Evolutionary conservation across 2,113 vertebrate species (phyloP).

Genomic region (Platanista minor): DNA sequence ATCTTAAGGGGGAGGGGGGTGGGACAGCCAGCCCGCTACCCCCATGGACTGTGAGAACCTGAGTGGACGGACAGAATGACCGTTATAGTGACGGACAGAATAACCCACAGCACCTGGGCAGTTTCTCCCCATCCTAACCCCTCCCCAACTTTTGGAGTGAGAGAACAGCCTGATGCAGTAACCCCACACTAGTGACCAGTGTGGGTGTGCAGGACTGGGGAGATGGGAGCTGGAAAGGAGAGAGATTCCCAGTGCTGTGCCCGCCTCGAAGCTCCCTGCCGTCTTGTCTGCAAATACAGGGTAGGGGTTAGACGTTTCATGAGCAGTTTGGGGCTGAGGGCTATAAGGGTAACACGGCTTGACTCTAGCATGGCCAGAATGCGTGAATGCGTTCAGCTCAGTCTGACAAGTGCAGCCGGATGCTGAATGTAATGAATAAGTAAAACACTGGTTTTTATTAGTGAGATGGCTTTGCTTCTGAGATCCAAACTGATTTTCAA

Average conservation of each 20-base stretch:
- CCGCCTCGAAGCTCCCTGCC: no score
- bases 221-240: not conserved
- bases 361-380: accelerated
- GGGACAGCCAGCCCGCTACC: no score
- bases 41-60: not conserved
- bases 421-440: not conserved
- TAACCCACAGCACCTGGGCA: no score
- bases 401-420: accelerated
- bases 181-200: not conserved
- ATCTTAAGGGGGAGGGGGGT: not conserved
- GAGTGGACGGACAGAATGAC: not conserved
- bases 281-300: not conserved
- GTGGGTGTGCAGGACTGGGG: not conserved
- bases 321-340: not conserved
- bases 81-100: no score
- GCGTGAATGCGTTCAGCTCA: not conserved
- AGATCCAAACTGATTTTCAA: not conserved
- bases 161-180: not conserved
- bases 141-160: not conserved
- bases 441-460: not conserved
- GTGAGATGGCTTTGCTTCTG: not conserved
- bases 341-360: accelerated
- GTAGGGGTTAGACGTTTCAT: accelerated
- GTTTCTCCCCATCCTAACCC: not conserved
- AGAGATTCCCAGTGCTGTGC: not conserved